phyloP scores from a whole-genome alignment of 2,113 vertebrate genomes.

The Pachypanchax playfairii region DNA sequence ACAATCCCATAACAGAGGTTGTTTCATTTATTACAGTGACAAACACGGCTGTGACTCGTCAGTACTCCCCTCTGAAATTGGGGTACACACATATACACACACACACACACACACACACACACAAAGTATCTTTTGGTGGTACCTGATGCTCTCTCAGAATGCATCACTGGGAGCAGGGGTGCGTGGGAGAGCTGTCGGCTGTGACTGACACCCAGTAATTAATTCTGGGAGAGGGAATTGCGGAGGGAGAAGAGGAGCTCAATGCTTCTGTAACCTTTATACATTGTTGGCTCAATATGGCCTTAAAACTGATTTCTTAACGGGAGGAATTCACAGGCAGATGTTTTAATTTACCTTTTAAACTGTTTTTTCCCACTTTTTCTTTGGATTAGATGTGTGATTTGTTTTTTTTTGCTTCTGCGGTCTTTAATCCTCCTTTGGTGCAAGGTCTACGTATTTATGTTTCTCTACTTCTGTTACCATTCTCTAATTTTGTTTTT shows the following conservation, averaged over 20 bases:
- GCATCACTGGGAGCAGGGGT: slow-evolving; percentile 60
- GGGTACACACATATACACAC: slow-evolving; percentile 22
- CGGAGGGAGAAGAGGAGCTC: slow-evolving; percentile 12
- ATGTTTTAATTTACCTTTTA: slow-evolving; percentile 29
- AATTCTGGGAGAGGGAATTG: slow-evolving; percentile 61
- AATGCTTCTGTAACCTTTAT: slow-evolving; percentile 34
- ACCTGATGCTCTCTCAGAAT: slow-evolving; percentile 72
- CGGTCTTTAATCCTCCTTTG: neutral
- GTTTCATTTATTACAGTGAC: slow-evolving; percentile 30
- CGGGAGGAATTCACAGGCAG: slow-evolving; percentile 21
- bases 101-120: slow-evolving; percentile 31
- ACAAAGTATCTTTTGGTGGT: slow-evolving; percentile 50
- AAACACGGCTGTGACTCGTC: slow-evolving; percentile 1
- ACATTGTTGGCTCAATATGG: slow-evolving; percentile 31
- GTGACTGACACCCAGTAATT: slow-evolving; percentile 76
- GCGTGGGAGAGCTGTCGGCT: slow-evolving; percentile 72
- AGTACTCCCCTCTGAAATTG: slow-evolving; percentile 14
- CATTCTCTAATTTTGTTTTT: slow-evolving; percentile 39
- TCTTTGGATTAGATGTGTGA: neutral
- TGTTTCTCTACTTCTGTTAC: neutral
- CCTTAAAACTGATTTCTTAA: slow-evolving; percentile 34
- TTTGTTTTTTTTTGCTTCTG: slow-evolving; percentile 16
- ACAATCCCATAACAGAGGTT: neutral
- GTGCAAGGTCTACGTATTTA: neutral
- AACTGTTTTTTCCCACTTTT: slow-evolving; percentile 15